Base-by-base conservation (phyloP, 1,140 invertebrate genomes). In the Ruditapes philippinarum region DNA sequence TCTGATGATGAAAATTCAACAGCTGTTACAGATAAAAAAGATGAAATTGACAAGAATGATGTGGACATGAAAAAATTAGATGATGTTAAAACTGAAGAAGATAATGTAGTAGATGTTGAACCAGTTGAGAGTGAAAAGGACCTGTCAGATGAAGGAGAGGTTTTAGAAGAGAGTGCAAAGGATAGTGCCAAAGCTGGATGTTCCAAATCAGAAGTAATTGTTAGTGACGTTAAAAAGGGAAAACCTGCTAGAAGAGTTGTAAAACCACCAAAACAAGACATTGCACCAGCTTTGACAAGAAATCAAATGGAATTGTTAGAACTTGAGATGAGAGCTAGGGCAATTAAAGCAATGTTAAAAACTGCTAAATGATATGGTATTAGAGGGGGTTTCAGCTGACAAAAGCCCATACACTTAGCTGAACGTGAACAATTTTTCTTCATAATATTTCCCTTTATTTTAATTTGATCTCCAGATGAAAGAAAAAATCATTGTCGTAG, bases 291-390 rank as follows among this genome's bases (percentile, higher is more conserved):
- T 7, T 82, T 94, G 68, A 93, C 93, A 22, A 91, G 92, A 86
- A 95, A 94, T 74, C 94, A 95, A 81, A 95, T 96, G 95, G 96
- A 96, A 89, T 93, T 96, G 12, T 90, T 96, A 65, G 96, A 96
- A 87, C 91, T 96, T 60, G 96, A 96, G 91, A 96, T 96, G 96
- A 94, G 96, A 91, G 96, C 96, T 0, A 91, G 96, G 45, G 96
- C 96, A 36, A 96, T 96, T 89, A 96, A 96, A 92, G 95, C 96
- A 65, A 95, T 96, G 94, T 90, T 96, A 36, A 94, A 94, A 68
- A 93, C 91, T 40, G 89, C 79, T 54, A 73, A 65, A 62, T 62
- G 19, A 51, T 62, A 25, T 45, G 42, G n/a, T n/a, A n/a, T n/a
- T n/a, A n/a, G n/a, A n/a, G n/a, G 5, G 42, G 5, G 42, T 45